Conservation (phyloP, 2,113 vertebrate species). For the Cercocebus atys region DNA sequence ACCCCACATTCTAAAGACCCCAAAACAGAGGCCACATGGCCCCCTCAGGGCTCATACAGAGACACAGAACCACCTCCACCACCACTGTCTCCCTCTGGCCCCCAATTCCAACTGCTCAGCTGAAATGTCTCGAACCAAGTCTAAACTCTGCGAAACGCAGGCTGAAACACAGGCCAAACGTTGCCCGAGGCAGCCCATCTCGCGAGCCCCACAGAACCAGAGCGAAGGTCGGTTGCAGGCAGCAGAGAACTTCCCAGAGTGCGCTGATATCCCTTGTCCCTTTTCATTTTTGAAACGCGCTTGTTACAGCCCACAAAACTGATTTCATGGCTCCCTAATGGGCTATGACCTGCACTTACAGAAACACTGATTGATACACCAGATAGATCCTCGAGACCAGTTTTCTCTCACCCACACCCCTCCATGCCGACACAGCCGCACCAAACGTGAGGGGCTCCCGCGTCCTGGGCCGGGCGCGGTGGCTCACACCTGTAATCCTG, state of each 20-base stretch:
- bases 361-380: background rate
- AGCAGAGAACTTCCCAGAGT: no score
- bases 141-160: no score
- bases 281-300: no score
- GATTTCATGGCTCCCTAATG: background rate
- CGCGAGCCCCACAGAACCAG: no score
- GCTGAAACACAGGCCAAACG: background rate
- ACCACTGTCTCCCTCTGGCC: fast-evolving
- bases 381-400: background rate
- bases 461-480: fast-evolving
- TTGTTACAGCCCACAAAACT: no score
- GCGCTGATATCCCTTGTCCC: no score
- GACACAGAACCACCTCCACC: background rate
- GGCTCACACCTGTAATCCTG: no score
- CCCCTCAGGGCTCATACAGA: background rate
- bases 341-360: background rate
- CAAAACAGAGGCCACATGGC: background rate
- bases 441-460: background rate
- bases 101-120: background rate
- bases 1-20: background rate
- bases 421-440: background rate
- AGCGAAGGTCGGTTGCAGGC: no score
- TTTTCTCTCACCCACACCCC: background rate
- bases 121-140: fast-evolving
- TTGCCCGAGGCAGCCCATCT: background rate